Percentiles rank a stretch among this genome's conserved stretches.
Evolutionary conservation across 2,113 vertebrate genomes (phyloP).

Genomic region (Cettia cetti): DNA sequence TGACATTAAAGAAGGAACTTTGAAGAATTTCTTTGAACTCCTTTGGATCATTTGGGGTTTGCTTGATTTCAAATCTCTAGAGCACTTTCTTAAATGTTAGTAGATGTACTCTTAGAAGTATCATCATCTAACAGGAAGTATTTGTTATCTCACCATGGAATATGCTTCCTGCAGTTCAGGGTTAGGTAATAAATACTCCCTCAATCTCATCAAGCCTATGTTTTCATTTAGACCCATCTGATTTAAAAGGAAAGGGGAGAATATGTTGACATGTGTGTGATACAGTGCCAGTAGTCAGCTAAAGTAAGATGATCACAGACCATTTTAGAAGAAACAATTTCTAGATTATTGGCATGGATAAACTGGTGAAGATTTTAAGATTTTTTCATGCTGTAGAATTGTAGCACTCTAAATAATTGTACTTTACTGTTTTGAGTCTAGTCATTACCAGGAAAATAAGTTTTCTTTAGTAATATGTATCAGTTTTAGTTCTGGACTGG

Average conservation of each 20-base stretch:
- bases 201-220: not conserved
- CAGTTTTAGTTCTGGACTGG: not conserved
- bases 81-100: not conserved
- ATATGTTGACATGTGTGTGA: not conserved
- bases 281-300: not conserved
- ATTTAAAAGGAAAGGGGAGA: not conserved
- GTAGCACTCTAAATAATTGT: not conserved
- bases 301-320: not conserved
- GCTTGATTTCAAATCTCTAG: not conserved
- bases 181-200: not conserved
- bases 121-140: not conserved
- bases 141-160: not conserved
- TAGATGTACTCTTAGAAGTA: not conserved
- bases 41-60: not conserved
- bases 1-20: not conserved
- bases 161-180: not conserved
- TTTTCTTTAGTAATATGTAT: not conserved
- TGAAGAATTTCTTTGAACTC: not conserved
- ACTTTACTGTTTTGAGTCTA: not conserved
- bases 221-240: not conserved
- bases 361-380: not conserved
- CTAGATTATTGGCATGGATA: not conserved
- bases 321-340: not conserved
- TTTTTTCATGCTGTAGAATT: not conserved
- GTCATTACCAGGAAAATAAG: not conserved